Conservation (phyloP, 2,797 vertebrate genomes). For the Labeo calbasu region DNA sequence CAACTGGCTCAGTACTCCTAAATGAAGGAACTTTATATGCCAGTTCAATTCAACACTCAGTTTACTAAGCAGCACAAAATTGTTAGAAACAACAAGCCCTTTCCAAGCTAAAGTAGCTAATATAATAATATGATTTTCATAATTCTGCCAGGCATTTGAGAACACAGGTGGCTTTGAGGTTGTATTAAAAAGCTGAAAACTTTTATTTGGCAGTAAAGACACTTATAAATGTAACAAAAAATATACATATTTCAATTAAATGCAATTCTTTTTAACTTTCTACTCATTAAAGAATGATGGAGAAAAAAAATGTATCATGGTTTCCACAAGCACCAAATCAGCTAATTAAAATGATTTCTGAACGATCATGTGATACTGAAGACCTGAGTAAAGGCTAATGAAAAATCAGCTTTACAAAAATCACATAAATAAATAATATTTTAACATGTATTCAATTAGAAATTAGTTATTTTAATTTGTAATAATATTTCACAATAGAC, state of each 20-base stretch:
- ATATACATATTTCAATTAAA: neutral
- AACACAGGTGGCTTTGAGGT: neutral
- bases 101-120: neutral
- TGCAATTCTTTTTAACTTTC: no score
- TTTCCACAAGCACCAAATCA: neutral
- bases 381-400: neutral
- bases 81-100: neutral
- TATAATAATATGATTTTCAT: neutral
- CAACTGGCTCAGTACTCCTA: conserved; percentile 15
- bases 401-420: neutral
- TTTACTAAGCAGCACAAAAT: neutral
- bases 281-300: no score
- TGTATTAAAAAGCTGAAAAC: neutral
- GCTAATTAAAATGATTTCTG: neutral
- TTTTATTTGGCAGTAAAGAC: neutral
- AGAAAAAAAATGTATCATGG: neutral
- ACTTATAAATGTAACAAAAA: neutral
- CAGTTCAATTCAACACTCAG: neutral
- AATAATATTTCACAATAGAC: neutral
- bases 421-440: neutral
- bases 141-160: neutral
- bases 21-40: neutral
- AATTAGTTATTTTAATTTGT: neutral
- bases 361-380: neutral
- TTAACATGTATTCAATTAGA: neutral